Conservation (phyloP, 2,888 invertebrate genomes). For the Megamerina dolium region DNA sequence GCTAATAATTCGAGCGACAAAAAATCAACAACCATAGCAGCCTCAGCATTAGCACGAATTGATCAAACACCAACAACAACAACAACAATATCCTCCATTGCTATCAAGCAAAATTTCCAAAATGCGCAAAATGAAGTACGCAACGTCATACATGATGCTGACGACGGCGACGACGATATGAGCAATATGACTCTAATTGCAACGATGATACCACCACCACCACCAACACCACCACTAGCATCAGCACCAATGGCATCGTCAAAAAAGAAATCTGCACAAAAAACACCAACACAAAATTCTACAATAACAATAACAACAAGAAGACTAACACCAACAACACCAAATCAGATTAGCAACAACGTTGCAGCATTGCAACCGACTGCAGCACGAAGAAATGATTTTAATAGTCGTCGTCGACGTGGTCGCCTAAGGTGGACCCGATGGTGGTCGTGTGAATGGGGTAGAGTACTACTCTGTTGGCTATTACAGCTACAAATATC, state of each 20-base stretch:
- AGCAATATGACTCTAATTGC: too few species aligned
- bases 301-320: constrained; percentile 8
- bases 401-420: constrained; percentile 45
- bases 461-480: too few species aligned
- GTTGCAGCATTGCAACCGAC: constrained; percentile 1
- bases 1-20: constrained; percentile 12
- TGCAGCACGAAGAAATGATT: constrained; percentile 36
- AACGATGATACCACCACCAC: too few species aligned
- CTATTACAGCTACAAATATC: constrained; percentile 16
- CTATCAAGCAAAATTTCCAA: constrained; percentile 17
- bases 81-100: constrained; percentile 14
- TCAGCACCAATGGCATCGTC: constrained; percentile 5
- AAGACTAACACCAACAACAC: constrained; percentile 8
- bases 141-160: too few species aligned
- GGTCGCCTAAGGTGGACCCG: constrained; percentile 44
- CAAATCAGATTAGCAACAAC: constrained; percentile 15
- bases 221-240: constrained; percentile 3
- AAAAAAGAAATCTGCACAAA: constrained; percentile 5
- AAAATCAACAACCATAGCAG: constrained; percentile 9
- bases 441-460: too few species aligned
- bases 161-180: too few species aligned
- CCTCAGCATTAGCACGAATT: constrained; percentile 14
- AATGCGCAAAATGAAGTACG: too few species aligned
- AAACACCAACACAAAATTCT: constrained; percentile 8
- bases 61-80: constrained; percentile 13